Evolutionary conservation across 2,113 vertebrate genomes (phyloP), one percentile per base, ranked within the genome.

Genomic region (Emydura subglobosa): DNA sequence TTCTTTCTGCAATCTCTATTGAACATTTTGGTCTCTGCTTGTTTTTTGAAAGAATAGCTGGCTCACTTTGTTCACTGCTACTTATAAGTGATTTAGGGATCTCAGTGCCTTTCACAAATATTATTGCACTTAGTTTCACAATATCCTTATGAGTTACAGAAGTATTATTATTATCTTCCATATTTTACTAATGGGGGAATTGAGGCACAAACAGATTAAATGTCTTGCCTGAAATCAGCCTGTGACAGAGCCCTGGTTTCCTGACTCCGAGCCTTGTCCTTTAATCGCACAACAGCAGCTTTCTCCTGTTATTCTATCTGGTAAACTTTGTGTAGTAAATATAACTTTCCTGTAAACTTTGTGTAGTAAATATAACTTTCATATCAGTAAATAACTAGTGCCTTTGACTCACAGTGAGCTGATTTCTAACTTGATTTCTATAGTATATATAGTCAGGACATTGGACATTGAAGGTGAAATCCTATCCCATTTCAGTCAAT

Each of bases 11-110:
- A 85, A 89, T 94, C 88, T 83, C 53, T 24, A 42, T 80, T 3
- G 17, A 94, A 96, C 95, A 87, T 93, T 96, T 94, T 97, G 95
- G 97, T 96, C 91, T 94, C 24, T 50, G 12, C 93, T 91, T 91
- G 85, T 90, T 88, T 97, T 93, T 94, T 89, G 86, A 95, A 91
- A 92, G 92, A 61, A 85, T 83, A 83, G 82, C 91, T 96, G 94
- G 79, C 96, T 96, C 54, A 22, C 44, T 83, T 17, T 74, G 57
- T 47, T 47, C 27, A 50, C 72, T 44, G 72, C 93, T 94, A 86
- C 78, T 94, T 95, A 94, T 80, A 59, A 57, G 72, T 89, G 83
- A 80, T 82, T 94, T 88, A 93, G 87, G 87, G 89, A 92, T 92
- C 53, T 74, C 80, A n/a, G 22, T 82, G 51, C 34, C 44, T 94